Conservation (phyloP, 37 sponge, comb jelly and placozoan species). For the Chondrilla cf. caribensis region DNA sequence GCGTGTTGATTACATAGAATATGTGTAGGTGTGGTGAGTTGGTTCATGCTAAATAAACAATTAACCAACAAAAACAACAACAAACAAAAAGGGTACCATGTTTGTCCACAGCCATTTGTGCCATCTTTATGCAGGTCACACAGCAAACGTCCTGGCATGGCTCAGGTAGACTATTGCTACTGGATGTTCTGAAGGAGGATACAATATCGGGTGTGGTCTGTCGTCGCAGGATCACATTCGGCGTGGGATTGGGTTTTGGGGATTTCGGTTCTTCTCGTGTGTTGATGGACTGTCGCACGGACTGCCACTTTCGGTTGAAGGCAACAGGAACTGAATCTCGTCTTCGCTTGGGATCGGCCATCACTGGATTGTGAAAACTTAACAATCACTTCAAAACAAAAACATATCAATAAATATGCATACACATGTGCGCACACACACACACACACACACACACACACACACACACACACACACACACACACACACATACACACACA, state of each 20-base stretch:
- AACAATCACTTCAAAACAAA: no score
- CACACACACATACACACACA: no score
- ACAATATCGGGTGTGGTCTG: background rate
- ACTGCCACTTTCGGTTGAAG: background rate
- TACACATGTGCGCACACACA: background rate
- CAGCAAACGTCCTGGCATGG: background rate
- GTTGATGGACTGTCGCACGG: background rate
- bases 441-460: no score
- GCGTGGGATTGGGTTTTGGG: background rate
- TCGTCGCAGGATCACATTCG: background rate
- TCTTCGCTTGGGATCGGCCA: background rate
- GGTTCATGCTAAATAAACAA: no score
- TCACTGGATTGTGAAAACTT: no score
- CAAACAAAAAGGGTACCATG: no score
- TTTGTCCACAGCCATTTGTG: conserved; percentile 4
- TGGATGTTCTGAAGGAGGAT: background rate
- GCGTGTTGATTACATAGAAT: no score
- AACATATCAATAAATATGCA: background rate
- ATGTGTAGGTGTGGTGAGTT: no score
- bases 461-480: no score
- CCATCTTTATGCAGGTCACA: background rate
- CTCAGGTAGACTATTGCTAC: background rate
- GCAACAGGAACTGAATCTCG: background rate
- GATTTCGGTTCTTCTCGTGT: background rate
- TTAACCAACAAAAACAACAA: no score